phyloP scores from a whole-genome alignment of 2,113 vertebrate genomes.

The Tychaedon coryphoeus region DNA sequence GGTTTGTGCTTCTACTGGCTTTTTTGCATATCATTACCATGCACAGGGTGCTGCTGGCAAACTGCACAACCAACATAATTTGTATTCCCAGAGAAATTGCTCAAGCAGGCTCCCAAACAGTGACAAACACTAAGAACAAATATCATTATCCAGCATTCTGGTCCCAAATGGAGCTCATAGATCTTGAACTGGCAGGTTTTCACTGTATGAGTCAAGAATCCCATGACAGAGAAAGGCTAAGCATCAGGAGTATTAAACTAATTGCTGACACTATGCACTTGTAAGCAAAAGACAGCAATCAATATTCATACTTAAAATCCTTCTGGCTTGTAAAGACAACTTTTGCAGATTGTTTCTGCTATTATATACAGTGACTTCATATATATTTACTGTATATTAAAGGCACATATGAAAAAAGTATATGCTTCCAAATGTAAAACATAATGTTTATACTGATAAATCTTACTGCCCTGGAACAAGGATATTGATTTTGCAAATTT shows the following conservation, averaged over 20 bases:
- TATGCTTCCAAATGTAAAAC: background rate
- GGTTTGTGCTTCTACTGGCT: background rate
- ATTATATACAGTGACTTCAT: background rate
- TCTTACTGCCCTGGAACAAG: background rate
- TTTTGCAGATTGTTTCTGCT: background rate
- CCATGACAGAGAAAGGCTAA: conserved; percentile 17
- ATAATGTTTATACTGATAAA: background rate
- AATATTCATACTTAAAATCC: background rate
- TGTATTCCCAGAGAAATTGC: background rate
- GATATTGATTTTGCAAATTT: background rate
- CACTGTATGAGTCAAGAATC: conserved; percentile 30
- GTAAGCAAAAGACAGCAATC: conserved; percentile 8
- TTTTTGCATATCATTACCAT: background rate
- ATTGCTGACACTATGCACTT: conserved; percentile 50
- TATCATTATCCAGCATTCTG: conserved; percentile 11
- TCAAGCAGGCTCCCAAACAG: background rate
- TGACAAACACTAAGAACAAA: conserved; percentile 15
- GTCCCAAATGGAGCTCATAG: background rate
- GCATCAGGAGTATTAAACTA: conserved; percentile 47
- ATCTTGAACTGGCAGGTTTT: conserved; percentile 31
- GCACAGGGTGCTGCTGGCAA: background rate
- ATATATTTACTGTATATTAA: background rate
- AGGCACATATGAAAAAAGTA: background rate
- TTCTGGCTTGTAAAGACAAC: background rate
- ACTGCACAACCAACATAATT: conserved; percentile 7